Base-by-base conservation (phyloP, 2,113 vertebrate species). In the Gopherus evgoodei region DNA sequence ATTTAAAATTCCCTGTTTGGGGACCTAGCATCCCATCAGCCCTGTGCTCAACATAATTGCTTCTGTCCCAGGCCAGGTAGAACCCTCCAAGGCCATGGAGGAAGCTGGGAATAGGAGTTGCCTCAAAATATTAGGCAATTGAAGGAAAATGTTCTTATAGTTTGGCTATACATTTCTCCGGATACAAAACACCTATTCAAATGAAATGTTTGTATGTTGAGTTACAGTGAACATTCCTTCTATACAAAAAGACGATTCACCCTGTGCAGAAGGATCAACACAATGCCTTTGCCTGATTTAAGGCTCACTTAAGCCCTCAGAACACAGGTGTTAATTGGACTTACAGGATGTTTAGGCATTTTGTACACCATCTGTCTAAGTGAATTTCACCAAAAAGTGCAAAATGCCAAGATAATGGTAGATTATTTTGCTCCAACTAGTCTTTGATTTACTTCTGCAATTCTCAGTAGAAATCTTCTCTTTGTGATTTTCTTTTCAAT, bases 401-500 rank as follows among this genome's bases (percentile, higher is more conserved):
- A 47, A 81, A 42, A 72, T 72, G 83, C 47, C 14, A 1, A 0
- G 86, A 75, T 80, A 83, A 87, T 52, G 78, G 19, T 49, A 53
- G 91, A 17, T 82, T 93, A 79, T 94, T 95, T 87, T 50, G 93
- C 88, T 89, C 92, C 90, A 89, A 16, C 16, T 83, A 91, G 27
- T 83, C 65, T 93, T 90, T 89, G 19, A 65, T 56, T 56, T 13
- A 42, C 21, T 49, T 90, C 24, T 59, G 65, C 50, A 11, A 19
- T 82, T 95, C 79, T 94, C 24, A 90, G 50, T 84, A 93, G 90
- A 93, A 95, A 90, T 85, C 84, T 93, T 91, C 89, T 96, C 94
- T 94, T 80, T 85, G 8, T 59, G 56, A 49, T 94, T 96, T 97
- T 97, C 83, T 95, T 91, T 93, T 95, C 95, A 86, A 96, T 94